phyloP scores from a whole-genome alignment of 2,797 vertebrate species.

The Melanotaenia maccullochi region DNA sequence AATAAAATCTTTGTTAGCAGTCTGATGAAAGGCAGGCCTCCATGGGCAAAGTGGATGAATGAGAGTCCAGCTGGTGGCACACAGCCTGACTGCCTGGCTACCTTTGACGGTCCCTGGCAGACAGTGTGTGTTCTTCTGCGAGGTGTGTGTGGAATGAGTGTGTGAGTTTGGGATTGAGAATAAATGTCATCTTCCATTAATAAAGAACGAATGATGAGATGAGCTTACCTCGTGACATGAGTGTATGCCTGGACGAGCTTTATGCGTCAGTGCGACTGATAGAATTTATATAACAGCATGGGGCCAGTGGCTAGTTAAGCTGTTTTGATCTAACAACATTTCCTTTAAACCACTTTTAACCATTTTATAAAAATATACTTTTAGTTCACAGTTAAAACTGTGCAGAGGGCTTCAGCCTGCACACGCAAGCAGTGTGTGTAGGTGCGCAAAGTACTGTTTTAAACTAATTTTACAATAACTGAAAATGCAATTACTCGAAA shows the following conservation, averaged over 20 bases:
- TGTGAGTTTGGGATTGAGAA: slow-evolving; percentile 72
- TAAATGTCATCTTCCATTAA: slow-evolving; percentile 81
- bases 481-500: background rate
- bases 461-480: slow-evolving; percentile 13
- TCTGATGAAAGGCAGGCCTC: slow-evolving; percentile 26
- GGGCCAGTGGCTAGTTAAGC: background rate
- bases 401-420: background rate
- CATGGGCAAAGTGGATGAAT: slow-evolving; percentile 43
- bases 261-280: slow-evolving; percentile 30
- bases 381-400: background rate
- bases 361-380: background rate
- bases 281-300: slow-evolving; percentile 39
- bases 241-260: slow-evolving; percentile 29
- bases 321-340: background rate
- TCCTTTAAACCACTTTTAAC: background rate
- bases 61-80: slow-evolving; percentile 23
- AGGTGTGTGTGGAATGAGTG: slow-evolving; percentile 32
- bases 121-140: slow-evolving; percentile 38
- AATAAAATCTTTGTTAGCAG: slow-evolving; percentile 36
- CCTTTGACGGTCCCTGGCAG: slow-evolving; percentile 59
- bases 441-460: background rate
- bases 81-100: slow-evolving; percentile 66
- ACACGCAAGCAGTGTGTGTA: background rate
- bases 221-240: slow-evolving; percentile 69
- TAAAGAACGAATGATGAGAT: slow-evolving; percentile 69